phyloP scores from a whole-genome alignment of 2,113 vertebrate species.

The Corydoras sp. region DNA sequence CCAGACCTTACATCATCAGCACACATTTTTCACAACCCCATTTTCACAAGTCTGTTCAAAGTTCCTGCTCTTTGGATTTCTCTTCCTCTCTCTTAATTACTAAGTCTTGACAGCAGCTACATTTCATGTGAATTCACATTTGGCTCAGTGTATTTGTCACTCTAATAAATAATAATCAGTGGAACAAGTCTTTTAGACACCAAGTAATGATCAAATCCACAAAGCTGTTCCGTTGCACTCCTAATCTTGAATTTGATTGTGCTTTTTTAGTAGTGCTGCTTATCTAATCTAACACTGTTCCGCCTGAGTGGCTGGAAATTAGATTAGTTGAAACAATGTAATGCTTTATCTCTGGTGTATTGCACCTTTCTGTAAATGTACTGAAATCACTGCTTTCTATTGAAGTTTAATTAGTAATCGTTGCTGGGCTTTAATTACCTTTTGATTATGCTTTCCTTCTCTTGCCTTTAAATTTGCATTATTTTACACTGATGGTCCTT shows the following conservation, averaged over 20 bases:
- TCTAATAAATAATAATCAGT: conserved; percentile 26
- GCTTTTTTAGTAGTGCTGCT: conserved; percentile 11
- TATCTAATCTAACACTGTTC: conserved; percentile 19
- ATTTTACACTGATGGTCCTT: not conserved
- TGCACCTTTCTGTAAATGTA: conserved; percentile 16
- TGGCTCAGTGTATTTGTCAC: not conserved
- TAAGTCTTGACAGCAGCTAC: conserved; percentile 12
- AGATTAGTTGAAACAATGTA: conserved; percentile 9
- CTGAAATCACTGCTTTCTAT: not conserved
- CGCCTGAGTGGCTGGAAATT: conserved; percentile 24
- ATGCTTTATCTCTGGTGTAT: not conserved
- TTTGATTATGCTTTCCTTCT: conserved; percentile 25
- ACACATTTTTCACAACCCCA: conserved; percentile 10
- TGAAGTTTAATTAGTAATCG: conserved; percentile 9
- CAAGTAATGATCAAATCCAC: conserved; percentile 33
- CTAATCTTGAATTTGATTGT: conserved; percentile 10
- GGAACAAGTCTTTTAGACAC: conserved; percentile 6
- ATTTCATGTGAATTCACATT: not conserved
- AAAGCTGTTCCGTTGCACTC: conserved; percentile 21
- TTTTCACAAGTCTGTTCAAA: not conserved
- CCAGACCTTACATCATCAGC: conserved; percentile 16
- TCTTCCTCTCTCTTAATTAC: conserved; percentile 18
- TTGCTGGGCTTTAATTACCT: conserved; percentile 12
- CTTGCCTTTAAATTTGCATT: not conserved
- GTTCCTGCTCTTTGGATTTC: not conserved